phyloP scores from a whole-genome alignment of 2,888 invertebrate species.

The Adineta ricciae region DNA sequence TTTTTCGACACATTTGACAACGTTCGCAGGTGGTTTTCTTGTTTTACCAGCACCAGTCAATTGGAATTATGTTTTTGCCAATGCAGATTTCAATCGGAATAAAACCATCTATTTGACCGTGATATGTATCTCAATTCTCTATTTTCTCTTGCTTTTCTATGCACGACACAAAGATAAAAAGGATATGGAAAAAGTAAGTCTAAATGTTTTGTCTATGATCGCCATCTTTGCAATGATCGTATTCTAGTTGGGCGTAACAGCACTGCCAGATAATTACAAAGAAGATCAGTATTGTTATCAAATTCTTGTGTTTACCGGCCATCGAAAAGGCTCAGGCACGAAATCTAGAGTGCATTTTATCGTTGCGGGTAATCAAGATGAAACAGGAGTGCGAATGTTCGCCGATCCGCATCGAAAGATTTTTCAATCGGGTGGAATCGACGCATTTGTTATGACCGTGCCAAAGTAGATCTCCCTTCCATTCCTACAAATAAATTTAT shows the following conservation, averaged over 20 bases:
- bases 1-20: constrained; percentile 48
- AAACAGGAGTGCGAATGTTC: constrained; percentile 45
- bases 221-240: no score
- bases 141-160: constrained; percentile 48
- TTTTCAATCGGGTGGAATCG: constrained; percentile 36
- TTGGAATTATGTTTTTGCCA: constrained; percentile 47
- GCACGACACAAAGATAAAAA: constrained; percentile 50
- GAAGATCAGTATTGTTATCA: constrained; percentile 41
- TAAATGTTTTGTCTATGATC: no score
- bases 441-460: constrained; percentile 50
- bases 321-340: constrained; percentile 46
- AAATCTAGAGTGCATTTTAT: constrained; percentile 44
- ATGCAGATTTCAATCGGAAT: constrained; percentile 51
- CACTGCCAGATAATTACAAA: constrained; percentile 51
- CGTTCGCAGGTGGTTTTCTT: constrained; percentile 50
- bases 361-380: no score
- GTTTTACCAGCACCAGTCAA: no score
- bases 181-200: constrained; percentile 46
- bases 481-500: no score
- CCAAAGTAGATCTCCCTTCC: constrained; percentile 37
- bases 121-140: constrained; percentile 46
- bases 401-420: constrained; percentile 45
- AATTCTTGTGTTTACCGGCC: constrained; percentile 47
- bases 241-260: constrained; percentile 51
- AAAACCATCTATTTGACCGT: constrained; percentile 48